A percentile compares a stretch with the other conserved stretches of the same genome.
Evolutionary conservation across 2,113 vertebrate genomes (phyloP).

Genomic region (Taxidea taxus): DNA sequence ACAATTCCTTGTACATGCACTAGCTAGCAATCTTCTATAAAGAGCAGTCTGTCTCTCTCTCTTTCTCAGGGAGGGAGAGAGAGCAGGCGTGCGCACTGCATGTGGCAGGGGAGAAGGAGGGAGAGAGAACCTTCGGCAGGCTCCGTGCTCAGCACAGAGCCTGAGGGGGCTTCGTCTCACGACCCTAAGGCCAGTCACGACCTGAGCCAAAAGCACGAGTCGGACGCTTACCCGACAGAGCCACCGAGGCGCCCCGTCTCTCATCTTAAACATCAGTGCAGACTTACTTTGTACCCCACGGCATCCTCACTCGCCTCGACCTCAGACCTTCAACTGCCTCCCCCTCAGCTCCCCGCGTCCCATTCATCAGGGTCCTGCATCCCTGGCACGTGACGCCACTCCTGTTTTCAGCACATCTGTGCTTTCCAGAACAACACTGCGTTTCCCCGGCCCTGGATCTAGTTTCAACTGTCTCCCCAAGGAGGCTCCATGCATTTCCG

Average conservation of each 20-base stretch:
- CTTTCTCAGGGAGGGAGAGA: too few relatives aligned
- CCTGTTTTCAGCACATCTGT: background rate
- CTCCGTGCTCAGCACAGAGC: background rate
- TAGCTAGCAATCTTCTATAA: background rate
- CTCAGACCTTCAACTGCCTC: background rate
- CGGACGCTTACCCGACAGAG: rapidly evolving
- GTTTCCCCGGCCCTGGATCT: background rate
- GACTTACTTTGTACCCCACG: background rate
- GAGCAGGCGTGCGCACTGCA: too few relatives aligned
- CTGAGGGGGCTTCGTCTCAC: background rate
- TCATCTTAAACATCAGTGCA: background rate
- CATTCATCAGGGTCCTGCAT: background rate
- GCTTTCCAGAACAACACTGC: background rate
- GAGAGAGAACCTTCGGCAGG: background rate
- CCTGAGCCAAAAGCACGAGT: background rate
- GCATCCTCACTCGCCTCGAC: background rate
- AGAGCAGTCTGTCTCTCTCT: background rate
- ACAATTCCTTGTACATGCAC: background rate
- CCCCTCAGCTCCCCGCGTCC: background rate
- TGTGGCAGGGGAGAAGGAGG: too few relatives aligned
- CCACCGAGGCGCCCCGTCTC: background rate
- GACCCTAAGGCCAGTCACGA: background rate
- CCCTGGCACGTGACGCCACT: background rate
- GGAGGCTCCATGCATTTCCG: background rate
- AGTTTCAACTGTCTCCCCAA: background rate